phyloP scores from a whole-genome alignment of 2,113 vertebrate genomes.

The Megalops atlanticus region DNA sequence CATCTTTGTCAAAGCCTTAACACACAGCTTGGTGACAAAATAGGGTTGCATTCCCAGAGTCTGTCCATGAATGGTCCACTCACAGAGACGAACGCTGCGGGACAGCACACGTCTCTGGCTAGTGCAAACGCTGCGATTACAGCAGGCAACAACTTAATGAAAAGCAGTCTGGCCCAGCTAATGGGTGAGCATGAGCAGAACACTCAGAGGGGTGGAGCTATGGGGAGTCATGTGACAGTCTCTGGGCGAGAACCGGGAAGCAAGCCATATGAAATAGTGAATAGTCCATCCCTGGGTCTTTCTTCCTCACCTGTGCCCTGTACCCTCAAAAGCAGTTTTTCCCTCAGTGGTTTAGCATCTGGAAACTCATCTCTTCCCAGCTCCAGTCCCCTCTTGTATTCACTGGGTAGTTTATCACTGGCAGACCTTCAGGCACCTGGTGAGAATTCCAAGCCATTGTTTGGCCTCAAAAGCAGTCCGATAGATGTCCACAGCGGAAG shows the following conservation, averaged over 20 bases:
- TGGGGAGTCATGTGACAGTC: constrained; percentile 10
- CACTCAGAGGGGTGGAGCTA: constrained; percentile 27
- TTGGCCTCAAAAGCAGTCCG: constrained; percentile 57
- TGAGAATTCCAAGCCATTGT: constrained; percentile 57
- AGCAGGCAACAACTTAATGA: constrained; percentile 43
- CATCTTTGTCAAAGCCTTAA: constrained; percentile 52
- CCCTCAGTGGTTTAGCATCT: constrained; percentile 36
- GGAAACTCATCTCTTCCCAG: neutral
- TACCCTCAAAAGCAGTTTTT: constrained; percentile 40
- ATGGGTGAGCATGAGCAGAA: constrained; percentile 62
- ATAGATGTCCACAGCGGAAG: constrained; percentile 42
- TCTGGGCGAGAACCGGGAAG: neutral
- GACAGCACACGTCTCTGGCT: constrained; percentile 46
- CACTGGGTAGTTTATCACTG: constrained; percentile 68
- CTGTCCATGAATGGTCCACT: constrained; percentile 53
- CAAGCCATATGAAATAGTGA: neutral
- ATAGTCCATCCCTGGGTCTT: constrained; percentile 25
- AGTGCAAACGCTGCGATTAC: constrained; percentile 44
- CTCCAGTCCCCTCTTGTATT: constrained; percentile 51
- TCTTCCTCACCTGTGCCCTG: constrained; percentile 32
- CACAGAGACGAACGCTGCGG: constrained; percentile 51
- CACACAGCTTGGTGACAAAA: constrained; percentile 54
- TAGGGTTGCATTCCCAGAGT: constrained; percentile 54
- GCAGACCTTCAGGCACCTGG: constrained; percentile 51
- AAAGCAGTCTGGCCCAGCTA: constrained; percentile 48